A percentile compares a stretch with the other conserved stretches of the same genome.
Conservation (phyloP, 2,888 invertebrate species). For the Rhagonycha fulva region DNA sequence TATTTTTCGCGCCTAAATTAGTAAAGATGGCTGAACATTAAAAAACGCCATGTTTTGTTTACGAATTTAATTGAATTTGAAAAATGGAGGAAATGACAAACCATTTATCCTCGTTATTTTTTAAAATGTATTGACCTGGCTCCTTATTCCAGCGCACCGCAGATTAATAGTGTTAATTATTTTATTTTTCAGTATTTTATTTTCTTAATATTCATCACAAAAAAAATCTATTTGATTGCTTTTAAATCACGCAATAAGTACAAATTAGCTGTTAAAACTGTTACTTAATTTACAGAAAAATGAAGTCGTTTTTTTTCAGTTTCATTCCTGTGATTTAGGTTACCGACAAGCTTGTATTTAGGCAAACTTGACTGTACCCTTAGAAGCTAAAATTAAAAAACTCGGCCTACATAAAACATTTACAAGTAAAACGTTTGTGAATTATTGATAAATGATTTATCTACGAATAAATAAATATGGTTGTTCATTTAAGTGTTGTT, state of each 20-base stretch:
- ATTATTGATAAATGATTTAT: neutral
- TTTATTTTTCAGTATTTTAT: neutral
- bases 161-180: neutral
- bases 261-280: constrained; percentile 21
- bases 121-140: too few species aligned
- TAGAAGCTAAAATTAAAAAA: constrained; percentile 10
- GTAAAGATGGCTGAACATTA: too few species aligned
- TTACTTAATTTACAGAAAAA: constrained; percentile 5
- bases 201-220: neutral
- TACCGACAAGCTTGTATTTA: neutral
- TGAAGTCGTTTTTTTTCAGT: neutral
- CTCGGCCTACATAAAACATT: constrained; percentile 17
- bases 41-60: too few species aligned
- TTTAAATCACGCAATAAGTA: constrained; percentile 13
- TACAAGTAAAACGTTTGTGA: neutral
- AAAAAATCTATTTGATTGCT: neutral
- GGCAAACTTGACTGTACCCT: neutral
- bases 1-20: too few species aligned
- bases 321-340: constrained; percentile 1
- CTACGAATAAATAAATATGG: neutral
- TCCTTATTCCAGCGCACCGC: neutral
- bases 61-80: too few species aligned
- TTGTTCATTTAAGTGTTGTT: constrained; percentile 47
- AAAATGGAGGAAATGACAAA: too few species aligned
- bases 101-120: too few species aligned